Percentiles rank a stretch among this genome's conserved stretches.
Evolutionary conservation across 2,113 vertebrate genomes (phyloP).

Genomic region (Anseranas semipalmata): DNA sequence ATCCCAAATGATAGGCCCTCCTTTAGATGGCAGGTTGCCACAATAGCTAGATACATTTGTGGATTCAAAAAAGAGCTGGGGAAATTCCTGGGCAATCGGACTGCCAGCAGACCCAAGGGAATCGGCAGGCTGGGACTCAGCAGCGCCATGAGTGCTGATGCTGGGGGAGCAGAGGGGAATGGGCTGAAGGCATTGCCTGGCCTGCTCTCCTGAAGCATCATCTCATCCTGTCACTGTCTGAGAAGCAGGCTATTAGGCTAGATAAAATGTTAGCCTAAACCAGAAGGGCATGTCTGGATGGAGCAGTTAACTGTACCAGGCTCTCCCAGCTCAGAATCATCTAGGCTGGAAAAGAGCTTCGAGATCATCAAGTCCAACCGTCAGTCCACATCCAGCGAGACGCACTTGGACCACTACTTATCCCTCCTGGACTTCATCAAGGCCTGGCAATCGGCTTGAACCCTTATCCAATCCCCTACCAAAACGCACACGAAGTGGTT

Average conservation of each 20-base stretch:
- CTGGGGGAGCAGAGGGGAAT: background rate
- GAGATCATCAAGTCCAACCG: background rate
- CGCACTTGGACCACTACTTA: background rate
- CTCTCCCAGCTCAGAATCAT: background rate
- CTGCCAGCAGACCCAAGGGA: background rate
- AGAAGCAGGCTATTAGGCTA: background rate
- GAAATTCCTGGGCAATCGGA: fast-evolving
- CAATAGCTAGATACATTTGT: background rate
- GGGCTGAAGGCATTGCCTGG: background rate
- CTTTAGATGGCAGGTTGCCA: background rate
- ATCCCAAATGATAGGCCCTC: background rate
- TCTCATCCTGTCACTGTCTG: background rate
- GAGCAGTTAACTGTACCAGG: background rate
- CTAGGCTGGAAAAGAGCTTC: background rate
- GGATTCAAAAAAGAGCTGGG: background rate
- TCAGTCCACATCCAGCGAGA: fast-evolving
- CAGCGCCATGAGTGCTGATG: fast-evolving
- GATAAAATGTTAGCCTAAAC: background rate
- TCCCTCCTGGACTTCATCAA: background rate
- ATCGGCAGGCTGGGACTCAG: background rate
- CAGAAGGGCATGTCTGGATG: background rate
- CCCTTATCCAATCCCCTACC: fast-evolving
- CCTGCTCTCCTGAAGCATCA: background rate
- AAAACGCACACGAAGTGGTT: fast-evolving
- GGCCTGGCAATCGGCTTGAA: background rate